These are phyloP conservation scores for Coelinius sp. DNA, from an alignment of 2,888 invertebrate genomes.

Conservation along the genomic window DNA sequence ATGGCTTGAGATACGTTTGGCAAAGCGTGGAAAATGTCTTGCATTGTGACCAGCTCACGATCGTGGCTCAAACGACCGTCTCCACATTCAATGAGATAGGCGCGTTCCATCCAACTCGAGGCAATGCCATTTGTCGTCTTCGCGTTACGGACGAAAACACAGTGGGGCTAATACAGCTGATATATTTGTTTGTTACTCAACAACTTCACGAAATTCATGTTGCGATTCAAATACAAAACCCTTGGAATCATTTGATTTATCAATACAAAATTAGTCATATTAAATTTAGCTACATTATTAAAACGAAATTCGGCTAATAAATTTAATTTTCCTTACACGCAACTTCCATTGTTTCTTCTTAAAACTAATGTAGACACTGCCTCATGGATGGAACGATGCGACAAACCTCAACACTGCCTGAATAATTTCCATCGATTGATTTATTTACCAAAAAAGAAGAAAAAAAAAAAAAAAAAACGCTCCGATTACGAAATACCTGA, in stretches of 20 bases:
- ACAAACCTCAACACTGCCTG: neutral
- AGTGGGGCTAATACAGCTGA: slow-evolving; percentile 48
- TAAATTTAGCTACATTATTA: neutral
- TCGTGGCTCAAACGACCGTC: slow-evolving; percentile 58
- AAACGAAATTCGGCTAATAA: too few species aligned
- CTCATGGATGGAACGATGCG: neutral
- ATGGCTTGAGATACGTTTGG: slow-evolving; percentile 73
- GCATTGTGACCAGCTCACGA: slow-evolving; percentile 69
- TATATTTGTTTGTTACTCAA: slow-evolving; percentile 53
- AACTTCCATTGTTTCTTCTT: too few species aligned
- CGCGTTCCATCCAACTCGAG: slow-evolving; percentile 63
- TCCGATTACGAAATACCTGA: neutral
- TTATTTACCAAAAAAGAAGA: neutral
- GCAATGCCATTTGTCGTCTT: slow-evolving; percentile 35
- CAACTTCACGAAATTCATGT: slow-evolving; percentile 42
- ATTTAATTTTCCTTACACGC: too few species aligned
- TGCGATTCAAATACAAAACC: slow-evolving; percentile 40
- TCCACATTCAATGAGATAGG: slow-evolving; percentile 63
- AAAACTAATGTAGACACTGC: too few species aligned
- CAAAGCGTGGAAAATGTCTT: slow-evolving; percentile 71
- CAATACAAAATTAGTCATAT: slow-evolving; percentile 17
- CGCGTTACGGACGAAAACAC: slow-evolving; percentile 43
- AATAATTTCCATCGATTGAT: too few species aligned
- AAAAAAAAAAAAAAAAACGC: slow-evolving; percentile 20
- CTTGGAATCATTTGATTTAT: slow-evolving; percentile 41